phyloP scores from a whole-genome alignment of 2,888 invertebrate species.

The Charanyca ferruginea region DNA sequence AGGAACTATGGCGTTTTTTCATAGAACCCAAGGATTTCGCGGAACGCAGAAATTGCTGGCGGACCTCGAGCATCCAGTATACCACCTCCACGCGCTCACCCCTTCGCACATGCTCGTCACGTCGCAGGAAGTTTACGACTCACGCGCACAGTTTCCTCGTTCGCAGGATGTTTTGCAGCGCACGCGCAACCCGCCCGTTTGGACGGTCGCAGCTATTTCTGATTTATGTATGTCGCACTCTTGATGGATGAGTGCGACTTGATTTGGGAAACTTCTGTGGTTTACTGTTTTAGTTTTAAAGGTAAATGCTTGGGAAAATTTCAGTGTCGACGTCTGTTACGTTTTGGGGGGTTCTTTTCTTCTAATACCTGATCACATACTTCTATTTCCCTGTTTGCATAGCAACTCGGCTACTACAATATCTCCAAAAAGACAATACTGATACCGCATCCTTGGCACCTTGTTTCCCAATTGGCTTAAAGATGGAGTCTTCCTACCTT shows the following conservation, averaged over 20 bases:
- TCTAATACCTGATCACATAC: too few relatives aligned
- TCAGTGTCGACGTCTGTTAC: neutral
- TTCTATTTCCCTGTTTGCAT: too few relatives aligned
- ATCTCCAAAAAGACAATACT: too few relatives aligned
- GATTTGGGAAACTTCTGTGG: conserved; percentile 34
- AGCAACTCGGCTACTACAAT: too few relatives aligned
- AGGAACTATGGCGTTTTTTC: too few relatives aligned
- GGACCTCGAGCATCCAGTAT: neutral
- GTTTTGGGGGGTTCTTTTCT: too few relatives aligned
- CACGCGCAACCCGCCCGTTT: conserved; percentile 59
- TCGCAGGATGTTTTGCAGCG: conserved; percentile 83
- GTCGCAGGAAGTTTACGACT: conserved; percentile 82
- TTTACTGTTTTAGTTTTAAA: neutral
- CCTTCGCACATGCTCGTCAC: conserved; percentile 47
- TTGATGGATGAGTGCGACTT: conserved; percentile 45
- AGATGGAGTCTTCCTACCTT: too few relatives aligned
- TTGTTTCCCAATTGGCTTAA: too few relatives aligned
- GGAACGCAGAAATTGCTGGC: too few relatives aligned
- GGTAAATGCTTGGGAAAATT: neutral
- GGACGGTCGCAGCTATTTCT: conserved; percentile 62
- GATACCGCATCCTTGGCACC: too few relatives aligned
- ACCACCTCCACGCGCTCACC: conserved; percentile 45
- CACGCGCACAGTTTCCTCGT: conserved; percentile 83
- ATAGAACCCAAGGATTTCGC: too few relatives aligned
- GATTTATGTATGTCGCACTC: conserved; percentile 58